phyloP scores from a whole-genome alignment of 2,113 vertebrate species.

The Burhinus oedicnemus region DNA sequence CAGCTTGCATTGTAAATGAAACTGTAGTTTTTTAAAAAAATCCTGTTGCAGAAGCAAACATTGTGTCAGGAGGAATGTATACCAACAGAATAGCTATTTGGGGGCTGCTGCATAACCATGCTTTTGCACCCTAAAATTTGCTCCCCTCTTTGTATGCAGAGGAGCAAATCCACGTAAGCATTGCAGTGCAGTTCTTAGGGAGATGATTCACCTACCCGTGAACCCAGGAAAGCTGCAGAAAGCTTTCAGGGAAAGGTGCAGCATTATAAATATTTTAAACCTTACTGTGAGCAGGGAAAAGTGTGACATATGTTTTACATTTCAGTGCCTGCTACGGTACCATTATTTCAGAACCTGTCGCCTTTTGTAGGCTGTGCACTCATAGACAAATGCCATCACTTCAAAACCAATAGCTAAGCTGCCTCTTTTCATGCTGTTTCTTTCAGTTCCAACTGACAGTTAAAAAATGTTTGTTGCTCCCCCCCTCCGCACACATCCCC shows the following conservation, averaged over 20 bases:
- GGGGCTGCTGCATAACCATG: background rate
- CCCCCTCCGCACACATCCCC: background rate
- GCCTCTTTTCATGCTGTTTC: slow-evolving; percentile 45
- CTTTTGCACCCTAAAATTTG: background rate
- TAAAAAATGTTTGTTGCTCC: slow-evolving; percentile 40
- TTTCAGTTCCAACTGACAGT: slow-evolving; percentile 46
- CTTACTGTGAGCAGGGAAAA: slow-evolving; percentile 39
- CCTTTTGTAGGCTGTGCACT: slow-evolving; percentile 35
- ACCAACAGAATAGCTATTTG: background rate
- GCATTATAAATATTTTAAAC: slow-evolving; percentile 72
- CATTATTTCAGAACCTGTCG: slow-evolving; percentile 63
- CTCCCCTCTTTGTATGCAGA: background rate
- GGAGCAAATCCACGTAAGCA: background rate
- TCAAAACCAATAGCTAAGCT: slow-evolving; percentile 65
- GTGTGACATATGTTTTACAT: slow-evolving; percentile 70
- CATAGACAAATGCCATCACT: slow-evolving; percentile 60
- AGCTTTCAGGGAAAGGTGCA: slow-evolving; percentile 61
- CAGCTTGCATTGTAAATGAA: background rate
- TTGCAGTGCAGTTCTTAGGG: background rate
- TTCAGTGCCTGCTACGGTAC: slow-evolving; percentile 47
- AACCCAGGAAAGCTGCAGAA: slow-evolving; percentile 45
- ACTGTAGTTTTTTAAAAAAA: background rate
- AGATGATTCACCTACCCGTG: slow-evolving; percentile 42
- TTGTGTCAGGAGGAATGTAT: background rate
- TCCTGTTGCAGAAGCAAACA: background rate